Evolutionary conservation across 2,888 invertebrate genomes (phyloP), one percentile per base, ranked within the genome.

Genomic region (Ceriagrion tenellum): DNA sequence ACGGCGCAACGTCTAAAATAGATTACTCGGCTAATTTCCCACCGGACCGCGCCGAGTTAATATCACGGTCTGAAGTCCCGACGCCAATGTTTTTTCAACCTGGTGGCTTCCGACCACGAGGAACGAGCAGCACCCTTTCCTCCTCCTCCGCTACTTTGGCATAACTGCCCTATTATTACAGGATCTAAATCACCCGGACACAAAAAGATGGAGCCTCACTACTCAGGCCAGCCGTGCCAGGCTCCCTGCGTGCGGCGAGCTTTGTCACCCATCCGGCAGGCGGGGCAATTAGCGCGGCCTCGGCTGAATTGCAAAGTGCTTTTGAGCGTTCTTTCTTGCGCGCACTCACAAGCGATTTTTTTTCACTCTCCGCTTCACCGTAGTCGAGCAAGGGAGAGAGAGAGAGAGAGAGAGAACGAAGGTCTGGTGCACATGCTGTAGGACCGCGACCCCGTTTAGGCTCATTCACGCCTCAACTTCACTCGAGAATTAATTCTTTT

Each of bases 141-240:
- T 69, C 20, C 63, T 13, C 69, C 23, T 35, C 81, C 81, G 23
- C 69, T 69, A 69, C 69, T 26, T 35, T 35, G 81, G 81, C 81
- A 81, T 81, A 35, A 81, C 81, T 81, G 35, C 81, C 81, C 81
- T 81, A 81, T 35, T 81, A 81, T 81, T 81, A 81, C 81, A 35
- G 35, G 81, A 81, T 35, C 81, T 81, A 81, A 81, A 81, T 81
- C 81, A 81, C 81, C 30, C 81, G n/a, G 35, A 16, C 81, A 81
- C 16, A 69, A 81, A 81, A 30, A 18, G 81, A 35, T 12, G 10
- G 30, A 16, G 13, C 12, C 20, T 59, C 59, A 59, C 59, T 59
- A 59, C 59, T 59, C 16, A 16, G 16, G 59, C 18, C 20, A 20
- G 59, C 20, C 20, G 12, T 16, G 59, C 59, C 59, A 59, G 59